Evolutionary conservation across 2,888 invertebrate genomes (phyloP), one percentile per base, ranked within the genome.

Genomic region (Harpalus rufipes): DNA sequence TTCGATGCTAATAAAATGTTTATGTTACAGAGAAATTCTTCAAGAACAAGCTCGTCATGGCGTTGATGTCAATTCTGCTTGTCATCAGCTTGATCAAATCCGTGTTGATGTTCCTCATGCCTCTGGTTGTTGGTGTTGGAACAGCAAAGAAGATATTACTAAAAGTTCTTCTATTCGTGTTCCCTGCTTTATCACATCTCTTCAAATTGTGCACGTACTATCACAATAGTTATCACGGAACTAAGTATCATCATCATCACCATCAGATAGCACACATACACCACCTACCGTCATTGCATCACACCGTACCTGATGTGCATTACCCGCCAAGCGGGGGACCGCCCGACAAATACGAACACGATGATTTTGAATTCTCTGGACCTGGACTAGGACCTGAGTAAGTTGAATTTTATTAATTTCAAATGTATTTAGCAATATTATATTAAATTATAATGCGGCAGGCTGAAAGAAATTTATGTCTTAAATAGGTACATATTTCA

Each of bases 191-290:
- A 86, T 94, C 96, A 83, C 96, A 96, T 89, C 93, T 97, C 86
- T 97, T 97, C 92, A 97, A 96, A 90, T 92, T 97, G 14, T 97
- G 97, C 90, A 95, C 96, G 5, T 95, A 95, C 92, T 96, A 96
- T 88, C 96, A 96, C 87, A 94, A 95, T 87, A 93, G 93, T 86
- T 94, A 93, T 88, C 95, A 95, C 87, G 93, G 93, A 14, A 94
- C 95, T 65, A 96, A 96, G 89, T 95, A 93, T 88, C 96, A 97
- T 90, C 96, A 96, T 88, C 96, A 96, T 89, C 96, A 96, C 88
- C 96, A 96, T 89, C 92, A 95, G 91, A 94, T 96, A 85, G 94
- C 95, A 58, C 96, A 96, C 91, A 94, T 95, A 87, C 95, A 96
- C 90, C 95, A 95, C 86, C 92, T 94, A 7, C 87, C 87, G 3